These are phyloP conservation scores for Pollenia angustigena DNA, from an alignment of 2,888 invertebrate genomes.

Conservation along the genomic window DNA sequence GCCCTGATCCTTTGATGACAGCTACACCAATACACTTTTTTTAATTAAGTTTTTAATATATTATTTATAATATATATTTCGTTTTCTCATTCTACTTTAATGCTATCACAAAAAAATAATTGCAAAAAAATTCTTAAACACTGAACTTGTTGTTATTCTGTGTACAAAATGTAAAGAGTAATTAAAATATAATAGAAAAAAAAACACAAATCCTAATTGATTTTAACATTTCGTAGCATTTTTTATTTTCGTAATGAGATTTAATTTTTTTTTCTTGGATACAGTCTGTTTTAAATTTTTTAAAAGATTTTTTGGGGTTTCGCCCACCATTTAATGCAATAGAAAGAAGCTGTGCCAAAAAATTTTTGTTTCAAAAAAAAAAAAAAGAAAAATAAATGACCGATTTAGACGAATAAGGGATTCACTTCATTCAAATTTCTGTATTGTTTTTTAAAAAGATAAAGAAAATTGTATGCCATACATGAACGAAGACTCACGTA, in stretches of 20 bases:
- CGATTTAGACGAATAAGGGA: too few relatives aligned
- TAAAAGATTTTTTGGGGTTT: neutral
- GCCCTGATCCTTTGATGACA: neutral
- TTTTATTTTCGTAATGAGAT: conserved; percentile 4
- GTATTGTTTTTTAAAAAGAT: too few relatives aligned
- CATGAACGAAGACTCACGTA: too few relatives aligned
- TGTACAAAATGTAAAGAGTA: conserved; percentile 26
- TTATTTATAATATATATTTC: neutral
- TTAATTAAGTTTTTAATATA: conserved; percentile 15
- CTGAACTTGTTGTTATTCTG: conserved; percentile 14
- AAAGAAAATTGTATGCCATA: too few relatives aligned
- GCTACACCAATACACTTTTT: neutral
- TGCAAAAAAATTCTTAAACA: conserved; percentile 16
- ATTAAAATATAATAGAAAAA: conserved; percentile 56
- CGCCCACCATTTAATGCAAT: neutral
- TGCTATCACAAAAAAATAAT: neutral
- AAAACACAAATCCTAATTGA: conserved; percentile 62
- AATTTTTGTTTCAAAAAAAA: neutral
- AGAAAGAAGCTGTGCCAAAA: conserved; percentile 33
- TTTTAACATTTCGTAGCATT: conserved; percentile 38
- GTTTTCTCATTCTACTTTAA: neutral
- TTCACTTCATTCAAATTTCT: too few relatives aligned
- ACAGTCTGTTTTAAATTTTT: neutral
- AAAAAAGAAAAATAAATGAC: too few relatives aligned
- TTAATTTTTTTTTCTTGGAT: neutral